Evolutionary conservation across 2,113 vertebrate genomes (phyloP).

Genomic region (Heliornis fulica): DNA sequence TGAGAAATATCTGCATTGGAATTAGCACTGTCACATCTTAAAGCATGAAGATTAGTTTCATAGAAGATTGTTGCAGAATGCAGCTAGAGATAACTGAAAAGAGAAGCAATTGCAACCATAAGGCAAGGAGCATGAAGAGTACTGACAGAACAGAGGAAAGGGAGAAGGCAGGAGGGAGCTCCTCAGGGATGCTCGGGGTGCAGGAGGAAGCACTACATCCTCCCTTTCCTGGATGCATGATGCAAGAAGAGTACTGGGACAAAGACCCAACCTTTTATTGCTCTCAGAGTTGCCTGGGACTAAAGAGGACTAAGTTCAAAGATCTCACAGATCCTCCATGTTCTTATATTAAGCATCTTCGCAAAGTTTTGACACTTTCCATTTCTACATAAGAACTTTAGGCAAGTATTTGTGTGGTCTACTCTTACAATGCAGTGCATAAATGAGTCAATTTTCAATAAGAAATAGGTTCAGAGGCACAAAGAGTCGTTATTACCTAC

Average conservation of each 20-base stretch:
- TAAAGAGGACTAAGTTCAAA: background rate
- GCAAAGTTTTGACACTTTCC: background rate
- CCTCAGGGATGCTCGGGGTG: background rate
- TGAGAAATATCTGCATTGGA: background rate
- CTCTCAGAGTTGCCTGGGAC: background rate
- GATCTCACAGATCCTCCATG: background rate
- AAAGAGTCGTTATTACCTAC: background rate
- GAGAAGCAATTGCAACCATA: background rate
- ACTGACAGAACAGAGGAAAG: background rate
- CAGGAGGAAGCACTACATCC: background rate
- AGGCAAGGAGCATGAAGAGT: background rate
- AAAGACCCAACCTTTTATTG: background rate
- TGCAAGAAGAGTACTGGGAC: background rate
- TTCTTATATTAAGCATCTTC: background rate
- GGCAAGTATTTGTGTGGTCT: background rate
- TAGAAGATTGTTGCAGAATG: background rate
- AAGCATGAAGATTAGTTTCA: background rate
- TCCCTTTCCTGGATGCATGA: background rate
- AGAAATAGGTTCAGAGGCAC: background rate
- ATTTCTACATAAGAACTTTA: background rate
- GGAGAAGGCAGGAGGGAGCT: background rate
- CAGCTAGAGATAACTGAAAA: background rate
- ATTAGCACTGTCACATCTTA: background rate
- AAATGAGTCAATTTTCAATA: background rate
- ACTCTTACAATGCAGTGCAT: background rate